Evolutionary conservation across 2,888 invertebrate species (phyloP).

Genomic region (Catonia carolina): DNA sequence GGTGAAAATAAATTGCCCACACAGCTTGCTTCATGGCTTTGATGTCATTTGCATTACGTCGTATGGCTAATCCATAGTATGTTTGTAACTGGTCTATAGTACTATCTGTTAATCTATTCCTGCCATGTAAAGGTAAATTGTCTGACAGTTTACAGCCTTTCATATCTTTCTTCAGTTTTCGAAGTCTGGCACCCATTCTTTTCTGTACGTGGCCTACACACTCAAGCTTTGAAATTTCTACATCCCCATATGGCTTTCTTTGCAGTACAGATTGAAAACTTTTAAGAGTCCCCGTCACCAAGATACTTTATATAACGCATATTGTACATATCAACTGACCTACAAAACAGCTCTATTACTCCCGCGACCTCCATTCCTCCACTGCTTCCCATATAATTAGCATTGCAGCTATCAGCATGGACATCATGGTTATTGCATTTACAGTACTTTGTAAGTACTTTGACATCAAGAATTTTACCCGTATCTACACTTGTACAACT

Average conservation of each 20-base stretch:
- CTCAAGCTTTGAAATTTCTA: not conserved
- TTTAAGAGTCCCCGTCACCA: not conserved
- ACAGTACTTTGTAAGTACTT: conserved; percentile 24
- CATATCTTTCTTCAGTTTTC: not conserved
- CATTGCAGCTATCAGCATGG: conserved; percentile 23
- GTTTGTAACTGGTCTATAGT: not conserved
- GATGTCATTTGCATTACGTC: not conserved
- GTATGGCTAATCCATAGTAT: not conserved
- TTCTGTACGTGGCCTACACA: not conserved
- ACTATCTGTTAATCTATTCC: not conserved
- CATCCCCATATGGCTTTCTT: conserved; percentile 3
- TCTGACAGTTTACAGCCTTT: too few species aligned
- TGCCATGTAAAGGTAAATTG: not conserved
- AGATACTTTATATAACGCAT: not conserved
- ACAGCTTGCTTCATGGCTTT: not conserved
- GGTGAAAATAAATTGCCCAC: not conserved
- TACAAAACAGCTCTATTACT: not conserved
- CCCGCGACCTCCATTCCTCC: conserved; percentile 28
- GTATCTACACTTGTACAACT: conserved; percentile 24
- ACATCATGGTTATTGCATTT: conserved; percentile 15
- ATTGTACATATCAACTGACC: conserved; percentile 1
- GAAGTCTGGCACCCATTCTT: not conserved
- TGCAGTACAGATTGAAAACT: not conserved
- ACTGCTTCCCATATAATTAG: conserved; percentile 24
- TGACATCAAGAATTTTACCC: conserved; percentile 22